Evolutionary conservation across 2,888 invertebrate genomes (phyloP).

Genomic region (Torymus tubicola): DNA sequence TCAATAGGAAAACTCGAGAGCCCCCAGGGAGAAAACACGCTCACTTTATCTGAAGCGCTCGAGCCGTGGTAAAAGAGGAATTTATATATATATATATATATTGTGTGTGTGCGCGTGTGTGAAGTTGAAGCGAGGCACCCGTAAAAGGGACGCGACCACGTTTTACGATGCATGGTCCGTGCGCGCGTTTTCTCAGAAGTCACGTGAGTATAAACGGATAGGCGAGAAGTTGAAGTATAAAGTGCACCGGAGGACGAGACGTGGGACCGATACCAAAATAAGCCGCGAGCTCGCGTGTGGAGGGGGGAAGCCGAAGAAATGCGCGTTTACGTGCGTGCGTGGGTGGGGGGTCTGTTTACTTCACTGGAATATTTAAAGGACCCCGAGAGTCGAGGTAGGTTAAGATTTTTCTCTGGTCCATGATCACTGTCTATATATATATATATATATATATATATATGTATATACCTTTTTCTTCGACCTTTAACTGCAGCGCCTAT

Average conservation of each 20-base stretch:
- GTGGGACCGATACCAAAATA: constrained; percentile 24
- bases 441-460: too few species aligned
- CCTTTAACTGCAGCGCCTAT: background rate
- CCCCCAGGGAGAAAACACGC: background rate
- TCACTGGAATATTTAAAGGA: constrained; percentile 16
- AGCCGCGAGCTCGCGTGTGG: background rate
- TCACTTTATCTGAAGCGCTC: constrained; percentile 12
- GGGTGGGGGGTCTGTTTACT: constrained; percentile 39
- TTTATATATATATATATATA: too few species aligned
- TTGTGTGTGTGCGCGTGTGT: background rate
- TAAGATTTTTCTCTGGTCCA: constrained; percentile 6
- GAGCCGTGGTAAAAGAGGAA: constrained; percentile 40
- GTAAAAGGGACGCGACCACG: background rate
- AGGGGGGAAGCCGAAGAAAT: constrained; percentile 12
- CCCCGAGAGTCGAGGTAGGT: constrained; percentile 7
- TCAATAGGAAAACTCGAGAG: constrained; percentile 24
- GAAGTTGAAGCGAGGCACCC: constrained; percentile 10
- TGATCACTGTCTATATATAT: background rate
- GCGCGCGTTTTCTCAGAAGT: constrained; percentile 36
- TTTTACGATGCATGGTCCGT: constrained; percentile 21
- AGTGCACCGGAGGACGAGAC: background rate
- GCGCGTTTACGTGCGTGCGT: background rate
- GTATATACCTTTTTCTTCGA: background rate
- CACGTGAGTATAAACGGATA: background rate
- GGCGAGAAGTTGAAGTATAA: background rate